Base-by-base conservation (phyloP, 2,888 invertebrate genomes). In the Dexiosoma caninum region DNA sequence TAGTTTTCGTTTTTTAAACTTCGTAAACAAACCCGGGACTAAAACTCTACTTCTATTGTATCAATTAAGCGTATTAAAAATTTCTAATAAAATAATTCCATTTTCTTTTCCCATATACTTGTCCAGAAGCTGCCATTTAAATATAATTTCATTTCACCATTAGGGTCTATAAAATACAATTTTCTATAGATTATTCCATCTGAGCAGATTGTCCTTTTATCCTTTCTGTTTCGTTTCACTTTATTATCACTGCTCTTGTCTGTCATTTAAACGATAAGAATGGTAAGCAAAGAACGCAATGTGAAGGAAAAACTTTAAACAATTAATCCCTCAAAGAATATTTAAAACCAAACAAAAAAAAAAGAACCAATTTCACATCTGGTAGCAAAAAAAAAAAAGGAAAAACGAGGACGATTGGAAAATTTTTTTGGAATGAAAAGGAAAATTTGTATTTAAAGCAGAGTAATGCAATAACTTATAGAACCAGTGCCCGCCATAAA, bases 301-400 rank as follows among this genome's bases (percentile, higher is more conserved):
- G 14, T 21, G 8, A 14, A 7, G 14, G 3, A 21, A 44, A 51
- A 72, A 72, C 27, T 46, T 44, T 23, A 74, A 79, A 49, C 55
- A 74, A 69, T 79, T 74, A 79, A 74, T 62, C 74, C 57, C 42
- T 59, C 64, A 74, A 74, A 74, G 74, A 44, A 64, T 60, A 69
- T 35, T 42, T 49, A 70, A 64, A 62, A 60, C 19, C 49, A 4
- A 10, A 49, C 21, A 53, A 44, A 40, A 42, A 64, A 23, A 32
- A 40, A 55, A 72, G n/a, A 42, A 40, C n/a, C 30, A 69, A 69
- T 51, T 69, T 51, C 40, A n/a, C 23, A 49, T 57, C 64, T 64
- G 69, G 32, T 55, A 51, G 55, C 30, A 51, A 21, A 10, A 44
- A 2, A 4, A 14, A 10, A 32, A 6, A 27, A n/a, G 8, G 10